Evolutionary conservation across 2,888 invertebrate species (phyloP), one percentile per base, ranked within the genome.

Genomic region (Metallyticus violacea): DNA sequence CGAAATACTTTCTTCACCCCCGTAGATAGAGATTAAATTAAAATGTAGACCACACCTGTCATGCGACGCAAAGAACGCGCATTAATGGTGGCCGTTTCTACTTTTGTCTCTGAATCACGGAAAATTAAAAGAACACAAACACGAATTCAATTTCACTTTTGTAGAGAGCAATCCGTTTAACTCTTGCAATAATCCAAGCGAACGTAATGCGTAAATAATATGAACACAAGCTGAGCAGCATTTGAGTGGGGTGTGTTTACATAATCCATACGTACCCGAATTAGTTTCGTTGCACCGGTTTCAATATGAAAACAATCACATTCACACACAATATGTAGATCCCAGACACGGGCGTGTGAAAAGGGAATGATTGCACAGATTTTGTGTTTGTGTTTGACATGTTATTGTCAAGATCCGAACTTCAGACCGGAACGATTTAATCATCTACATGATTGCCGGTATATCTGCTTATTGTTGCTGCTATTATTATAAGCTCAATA

Each of bases 361-460:
- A 62, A 22, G 40, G 40, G 40, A 62, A 62, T 62, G 40, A 62
- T 62, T 62, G 29, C 25, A 25, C 40, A 25, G 30, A 40, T 80
- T 80, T 25, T 29, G 40, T 81, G 81, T 81, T 81, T 81, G 81
- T 40, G 26, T 81, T 81, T 81, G 81, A 81, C 81, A 30, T 30
- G 26, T 81, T 81, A 30, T 81, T 81, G 81, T 29, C 30, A 81
- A 81, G 81, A 81, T 81, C 30, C 40, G 81, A 81, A 81, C 81
- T 40, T 26, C 30, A 81, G 81, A 81, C 81, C 81, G 29, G 81
- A 81, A 81, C 81, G 40, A 81, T 81, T 81, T 40, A 81, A 81
- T 81, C 81, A 81, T 81, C 7, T 40, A 81, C 81, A 81, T 81
- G 81, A 81, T 81, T 81, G 81, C n/a, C 81, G 40, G 40, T 62